Evolutionary conservation across 2,888 invertebrate species (phyloP), one percentile per base, ranked within the genome.

Genomic region (Metellina segmentata): DNA sequence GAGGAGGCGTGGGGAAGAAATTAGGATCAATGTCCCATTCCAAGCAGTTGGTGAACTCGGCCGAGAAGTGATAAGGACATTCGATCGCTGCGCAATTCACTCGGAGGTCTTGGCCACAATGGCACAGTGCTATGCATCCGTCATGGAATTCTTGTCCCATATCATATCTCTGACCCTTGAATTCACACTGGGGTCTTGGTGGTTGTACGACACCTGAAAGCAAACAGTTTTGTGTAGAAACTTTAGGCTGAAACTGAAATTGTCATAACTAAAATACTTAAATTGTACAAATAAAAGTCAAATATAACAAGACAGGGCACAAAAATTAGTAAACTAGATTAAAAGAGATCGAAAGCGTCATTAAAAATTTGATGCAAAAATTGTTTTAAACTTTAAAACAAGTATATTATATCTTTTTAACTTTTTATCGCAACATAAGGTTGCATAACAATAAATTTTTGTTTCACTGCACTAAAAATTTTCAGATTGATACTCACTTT

Each of bases 21-120:
- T 94, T 89, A 1, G 97, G 97, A 96, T 97, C 0, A 51, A 97
- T 97, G 92, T 98, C 98, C 98, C 98, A 98, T 93, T 97, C 96
- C 9, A 98, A 95, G 94, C 98, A 98, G 92, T 97, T 96, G 16
- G 90, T 91, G 52, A 91, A 87, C 9, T 93, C 93, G 0, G 98
- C 97, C 94, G 98, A 97, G 93, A 97, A 98, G 94, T 97, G 97
- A 0, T 97, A 97, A 93, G 98, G 97, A 94, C 98, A 98, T 93
- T 97, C 96, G 51, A 98, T 96, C 75, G 97, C 97, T 0, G 97
- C 96, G 94, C 98, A 98, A 93, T 97, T 97, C 0, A 96, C 96
- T 52, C 87, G 89, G 34, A 91, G 79, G 72, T 93, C 93, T 8
- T 81, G 88, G n/a, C 93, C 97, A 94, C 98, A 98, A 78, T 96